Percentiles rank a stretch among this genome's conserved stretches.
These are phyloP conservation scores for Orthosia gothica DNA, from an alignment of 2,888 invertebrate species.

Conservation along the genomic window DNA sequence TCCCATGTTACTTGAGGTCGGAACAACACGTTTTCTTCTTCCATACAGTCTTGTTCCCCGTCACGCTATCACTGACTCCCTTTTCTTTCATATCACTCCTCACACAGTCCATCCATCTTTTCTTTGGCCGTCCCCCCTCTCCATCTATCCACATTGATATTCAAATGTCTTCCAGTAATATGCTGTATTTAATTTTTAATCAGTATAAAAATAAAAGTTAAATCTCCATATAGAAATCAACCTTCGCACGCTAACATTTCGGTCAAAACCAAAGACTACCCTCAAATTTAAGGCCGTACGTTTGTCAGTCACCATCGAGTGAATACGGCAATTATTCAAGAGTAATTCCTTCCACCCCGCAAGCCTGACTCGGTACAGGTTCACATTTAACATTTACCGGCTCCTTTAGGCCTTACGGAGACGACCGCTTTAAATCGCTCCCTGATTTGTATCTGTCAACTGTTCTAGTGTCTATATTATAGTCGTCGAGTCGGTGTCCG, in stretches of 20 bases:
- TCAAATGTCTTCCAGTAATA: too few relatives aligned
- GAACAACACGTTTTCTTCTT: too few relatives aligned
- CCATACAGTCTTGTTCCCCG: too few relatives aligned
- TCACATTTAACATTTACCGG: constrained; percentile 66
- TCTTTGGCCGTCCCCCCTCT: too few relatives aligned
- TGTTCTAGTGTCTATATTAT: constrained; percentile 13
- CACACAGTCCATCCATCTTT: too few relatives aligned
- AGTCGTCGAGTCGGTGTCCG: neutral
- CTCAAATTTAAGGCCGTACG: constrained; percentile 68
- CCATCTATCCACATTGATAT: too few relatives aligned
- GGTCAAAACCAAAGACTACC: constrained; percentile 26
- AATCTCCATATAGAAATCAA: neutral
- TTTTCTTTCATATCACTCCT: too few relatives aligned
- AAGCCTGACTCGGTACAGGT: constrained; percentile 66
- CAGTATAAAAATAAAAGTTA: neutral
- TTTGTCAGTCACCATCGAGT: constrained; percentile 81
- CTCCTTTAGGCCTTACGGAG: constrained; percentile 47
- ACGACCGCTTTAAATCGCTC: constrained; percentile 5
- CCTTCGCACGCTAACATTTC: constrained; percentile 4
- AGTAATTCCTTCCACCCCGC: constrained; percentile 75
- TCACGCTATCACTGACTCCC: too few relatives aligned
- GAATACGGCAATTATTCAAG: constrained; percentile 82
- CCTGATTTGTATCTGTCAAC: constrained; percentile 26
- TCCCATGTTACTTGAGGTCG: too few relatives aligned
- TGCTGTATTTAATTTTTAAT: neutral